phyloP scores from a whole-genome alignment of 1,140 invertebrate genomes.

The Portunus trituberculatus region DNA sequence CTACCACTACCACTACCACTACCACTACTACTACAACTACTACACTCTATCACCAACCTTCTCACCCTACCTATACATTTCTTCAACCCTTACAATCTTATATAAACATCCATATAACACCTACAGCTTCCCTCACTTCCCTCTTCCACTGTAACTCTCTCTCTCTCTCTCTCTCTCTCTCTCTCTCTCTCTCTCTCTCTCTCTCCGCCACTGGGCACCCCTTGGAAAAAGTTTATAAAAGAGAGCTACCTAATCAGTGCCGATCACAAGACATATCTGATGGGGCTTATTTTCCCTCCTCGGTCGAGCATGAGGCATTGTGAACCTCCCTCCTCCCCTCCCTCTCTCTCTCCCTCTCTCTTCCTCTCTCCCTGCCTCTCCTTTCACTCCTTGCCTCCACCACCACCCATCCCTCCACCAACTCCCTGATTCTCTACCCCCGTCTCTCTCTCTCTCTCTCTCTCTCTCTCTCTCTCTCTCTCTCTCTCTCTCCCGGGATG shows the following conservation, averaged over 20 bases:
- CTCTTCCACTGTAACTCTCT: neutral
- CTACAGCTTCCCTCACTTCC: neutral
- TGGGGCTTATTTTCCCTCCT: conserved; percentile 53
- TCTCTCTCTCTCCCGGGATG: conserved; percentile 21
- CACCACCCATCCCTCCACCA: neutral
- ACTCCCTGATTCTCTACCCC: neutral
- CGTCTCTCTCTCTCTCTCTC: neutral
- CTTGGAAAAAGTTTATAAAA: neutral
- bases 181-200: neutral
- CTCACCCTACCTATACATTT: neutral
- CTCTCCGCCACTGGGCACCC: neutral
- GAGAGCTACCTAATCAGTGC: conserved; percentile 54
- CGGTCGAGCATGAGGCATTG: conserved; percentile 49
- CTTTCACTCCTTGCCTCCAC: neutral
- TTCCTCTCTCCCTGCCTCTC: too few relatives aligned
- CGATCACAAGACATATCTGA: conserved; percentile 70
- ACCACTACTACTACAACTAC: too few relatives aligned
- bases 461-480: conserved; percentile 17
- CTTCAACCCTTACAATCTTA: neutral
- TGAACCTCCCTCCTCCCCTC: neutral
- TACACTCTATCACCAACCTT: neutral
- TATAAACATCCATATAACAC: too few relatives aligned
- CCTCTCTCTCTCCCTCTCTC: too few relatives aligned
- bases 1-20: too few relatives aligned
- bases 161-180: neutral